Evolutionary conservation across 1,140 invertebrate genomes (phyloP).

Genomic region (Lordiphosa stackelbergi): DNA sequence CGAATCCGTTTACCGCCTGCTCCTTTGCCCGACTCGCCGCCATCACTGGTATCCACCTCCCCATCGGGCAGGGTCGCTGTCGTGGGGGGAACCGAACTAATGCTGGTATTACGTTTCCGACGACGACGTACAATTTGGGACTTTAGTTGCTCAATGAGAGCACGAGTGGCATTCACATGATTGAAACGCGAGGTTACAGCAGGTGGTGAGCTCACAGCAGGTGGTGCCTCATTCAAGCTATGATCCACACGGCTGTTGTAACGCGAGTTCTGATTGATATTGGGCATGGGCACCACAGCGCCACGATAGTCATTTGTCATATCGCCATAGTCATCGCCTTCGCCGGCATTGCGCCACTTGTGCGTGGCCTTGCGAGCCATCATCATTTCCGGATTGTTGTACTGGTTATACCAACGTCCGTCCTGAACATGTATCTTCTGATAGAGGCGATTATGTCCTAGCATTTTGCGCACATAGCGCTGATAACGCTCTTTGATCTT

Average conservation of each 20-base stretch:
- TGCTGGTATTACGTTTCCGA: slow-evolving; percentile 54
- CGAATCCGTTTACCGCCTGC: slow-evolving; percentile 75
- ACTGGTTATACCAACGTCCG: slow-evolving; percentile 44
- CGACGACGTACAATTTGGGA: slow-evolving; percentile 63
- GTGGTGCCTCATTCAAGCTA: slow-evolving; percentile 35
- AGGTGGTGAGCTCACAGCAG: slow-evolving; percentile 10
- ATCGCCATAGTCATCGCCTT: slow-evolving; percentile 15
- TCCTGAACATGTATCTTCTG: slow-evolving; percentile 52
- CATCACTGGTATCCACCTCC: slow-evolving; percentile 55
- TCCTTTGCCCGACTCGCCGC: slow-evolving; percentile 40
- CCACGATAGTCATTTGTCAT: slow-evolving; percentile 20
- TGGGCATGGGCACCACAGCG: slow-evolving; percentile 34
- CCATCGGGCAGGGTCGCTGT: slow-evolving; percentile 31
- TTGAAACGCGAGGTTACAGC: slow-evolving; percentile 6
- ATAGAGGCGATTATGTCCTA: slow-evolving; percentile 45
- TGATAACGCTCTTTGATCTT: slow-evolving; percentile 72
- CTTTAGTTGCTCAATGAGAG: slow-evolving; percentile 65
- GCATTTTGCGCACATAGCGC: slow-evolving; percentile 67
- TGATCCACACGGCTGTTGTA: slow-evolving; percentile 24
- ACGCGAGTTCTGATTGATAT: slow-evolving; percentile 48
- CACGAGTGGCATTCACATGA: slow-evolving; percentile 27
- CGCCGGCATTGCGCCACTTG: slow-evolving; percentile 32
- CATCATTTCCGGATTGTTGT: slow-evolving; percentile 49
- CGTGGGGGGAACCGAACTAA: slow-evolving; percentile 20
- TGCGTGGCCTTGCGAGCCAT: slow-evolving; percentile 50